Percentiles rank a stretch among this genome's conserved stretches.
phyloP scores from a whole-genome alignment of 2,797 vertebrate genomes.

The Amphiprion clarkii region DNA sequence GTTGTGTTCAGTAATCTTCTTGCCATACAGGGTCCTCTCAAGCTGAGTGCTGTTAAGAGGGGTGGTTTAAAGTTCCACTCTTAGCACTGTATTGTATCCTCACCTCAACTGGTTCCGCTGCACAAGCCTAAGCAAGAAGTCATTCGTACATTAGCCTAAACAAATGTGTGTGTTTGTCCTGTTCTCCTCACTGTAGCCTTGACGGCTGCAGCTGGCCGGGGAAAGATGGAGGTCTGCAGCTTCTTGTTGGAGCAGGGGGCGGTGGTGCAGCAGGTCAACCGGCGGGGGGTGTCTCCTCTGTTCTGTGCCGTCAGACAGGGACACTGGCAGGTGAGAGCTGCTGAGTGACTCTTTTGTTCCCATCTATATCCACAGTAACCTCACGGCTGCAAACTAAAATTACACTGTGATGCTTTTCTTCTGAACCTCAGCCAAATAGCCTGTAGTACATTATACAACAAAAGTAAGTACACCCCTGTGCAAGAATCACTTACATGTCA shows the following conservation, averaged over 20 bases:
- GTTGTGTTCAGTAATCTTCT: conserved; percentile 4
- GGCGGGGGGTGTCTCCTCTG: conserved; percentile 90
- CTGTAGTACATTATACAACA: no score
- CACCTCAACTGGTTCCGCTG: not conserved
- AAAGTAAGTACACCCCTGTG: no score
- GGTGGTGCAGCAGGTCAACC: conserved; percentile 88
- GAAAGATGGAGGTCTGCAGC: conserved; percentile 93
- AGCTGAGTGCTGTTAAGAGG: not conserved
- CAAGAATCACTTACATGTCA: no score
- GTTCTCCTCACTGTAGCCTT: conserved; percentile 83
- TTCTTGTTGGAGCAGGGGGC: conserved; percentile 89
- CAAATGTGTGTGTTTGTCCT: conserved; percentile 16
- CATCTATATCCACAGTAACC: not conserved
- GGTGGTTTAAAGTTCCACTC: conserved; percentile 14
- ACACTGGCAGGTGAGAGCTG: conserved; percentile 93
- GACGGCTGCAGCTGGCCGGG: conserved; percentile 94
- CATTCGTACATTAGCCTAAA: not conserved
- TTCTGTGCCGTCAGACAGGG: conserved; percentile 96
- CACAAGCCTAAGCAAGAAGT: not conserved
- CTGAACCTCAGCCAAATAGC: not conserved
- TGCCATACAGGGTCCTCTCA: not conserved
- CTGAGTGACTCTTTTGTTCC: not conserved
- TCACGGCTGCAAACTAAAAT: conserved; percentile 4
- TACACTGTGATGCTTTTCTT: not conserved
- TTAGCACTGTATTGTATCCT: not conserved